These are phyloP conservation scores for Aphidius gifuensis DNA, from an alignment of 1,140 invertebrate genomes.

Conservation along the genomic window DNA sequence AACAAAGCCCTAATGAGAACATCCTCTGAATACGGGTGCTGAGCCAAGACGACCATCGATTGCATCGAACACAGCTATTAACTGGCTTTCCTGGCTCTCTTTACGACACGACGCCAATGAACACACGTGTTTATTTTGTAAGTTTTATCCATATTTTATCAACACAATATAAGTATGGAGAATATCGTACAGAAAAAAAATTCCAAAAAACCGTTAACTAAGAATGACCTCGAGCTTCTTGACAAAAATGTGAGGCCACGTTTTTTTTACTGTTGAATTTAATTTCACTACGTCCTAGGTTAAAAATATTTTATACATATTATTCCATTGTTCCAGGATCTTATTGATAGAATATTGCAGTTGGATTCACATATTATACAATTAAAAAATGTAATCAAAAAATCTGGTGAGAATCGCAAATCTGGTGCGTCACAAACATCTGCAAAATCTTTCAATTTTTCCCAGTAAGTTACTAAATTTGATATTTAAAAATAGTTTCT, in stretches of 20 bases:
- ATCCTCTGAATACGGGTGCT: too few species aligned
- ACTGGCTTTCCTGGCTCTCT: too few species aligned
- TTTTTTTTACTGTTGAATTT: background rate
- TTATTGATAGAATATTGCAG: conserved; percentile 62
- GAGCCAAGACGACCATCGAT: too few species aligned
- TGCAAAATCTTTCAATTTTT: conserved; percentile 59
- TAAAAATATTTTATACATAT: conserved; percentile 1
- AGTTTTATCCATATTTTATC: too few species aligned
- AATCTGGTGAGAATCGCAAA: conserved; percentile 38
- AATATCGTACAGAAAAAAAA: conserved; percentile 26
- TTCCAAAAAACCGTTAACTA: conserved; percentile 24
- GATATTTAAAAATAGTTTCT: background rate
- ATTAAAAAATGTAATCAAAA: conserved; percentile 61
- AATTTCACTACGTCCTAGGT: background rate
- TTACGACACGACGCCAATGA: too few species aligned
- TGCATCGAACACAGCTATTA: too few species aligned
- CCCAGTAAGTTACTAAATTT: conserved; percentile 53
- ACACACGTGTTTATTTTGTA: too few species aligned
- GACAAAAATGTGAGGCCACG: conserved; percentile 39
- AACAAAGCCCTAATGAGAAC: too few species aligned
- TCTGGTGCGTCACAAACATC: conserved; percentile 33
- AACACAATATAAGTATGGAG: conserved; percentile 23
- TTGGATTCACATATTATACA: conserved; percentile 64
- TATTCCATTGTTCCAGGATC: conserved; percentile 49
- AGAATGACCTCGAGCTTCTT: conserved; percentile 36